Evolutionary conservation across 1,140 invertebrate species (phyloP).

Genomic region (Heliconius melpomene): DNA sequence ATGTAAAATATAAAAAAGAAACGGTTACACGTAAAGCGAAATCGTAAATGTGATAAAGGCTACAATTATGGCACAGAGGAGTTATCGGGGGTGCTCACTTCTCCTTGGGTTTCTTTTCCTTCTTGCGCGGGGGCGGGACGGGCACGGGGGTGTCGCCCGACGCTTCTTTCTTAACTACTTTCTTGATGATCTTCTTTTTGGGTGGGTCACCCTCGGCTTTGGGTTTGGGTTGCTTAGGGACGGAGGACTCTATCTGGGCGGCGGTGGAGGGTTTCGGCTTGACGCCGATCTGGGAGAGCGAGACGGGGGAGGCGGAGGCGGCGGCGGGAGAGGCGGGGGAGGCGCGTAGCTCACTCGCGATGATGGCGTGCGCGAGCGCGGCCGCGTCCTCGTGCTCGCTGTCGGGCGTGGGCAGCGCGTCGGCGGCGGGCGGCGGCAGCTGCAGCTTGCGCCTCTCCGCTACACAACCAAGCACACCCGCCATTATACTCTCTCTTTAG

Average conservation of each 20-base stretch:
- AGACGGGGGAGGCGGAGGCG: slow-evolving; percentile 74
- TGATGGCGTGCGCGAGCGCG: slow-evolving; percentile 72
- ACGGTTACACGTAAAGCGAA: slow-evolving; percentile 72
- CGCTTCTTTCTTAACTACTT: slow-evolving; percentile 71
- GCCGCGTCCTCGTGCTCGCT: slow-evolving; percentile 78
- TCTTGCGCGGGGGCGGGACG: slow-evolving; percentile 79
- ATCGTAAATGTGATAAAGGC: slow-evolving; percentile 67
- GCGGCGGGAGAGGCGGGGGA: slow-evolving; percentile 60
- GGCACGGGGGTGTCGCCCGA: slow-evolving; percentile 72
- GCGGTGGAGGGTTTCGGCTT: slow-evolving; percentile 63
- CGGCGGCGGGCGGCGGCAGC: slow-evolving; percentile 60
- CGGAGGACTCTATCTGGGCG: slow-evolving; percentile 65
- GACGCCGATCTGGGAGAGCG: slow-evolving; percentile 74
- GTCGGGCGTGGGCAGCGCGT: slow-evolving; percentile 74
- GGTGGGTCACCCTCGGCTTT: slow-evolving; percentile 51
- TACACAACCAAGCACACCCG: slow-evolving; percentile 78
- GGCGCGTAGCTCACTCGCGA: slow-evolving; percentile 71
- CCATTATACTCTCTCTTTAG: slow-evolving; percentile 77
- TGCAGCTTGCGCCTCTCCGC: slow-evolving; percentile 73
- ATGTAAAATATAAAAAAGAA: slow-evolving; percentile 57
- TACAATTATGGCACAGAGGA: slow-evolving; percentile 77
- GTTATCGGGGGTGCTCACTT: slow-evolving; percentile 62
- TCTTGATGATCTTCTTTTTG: slow-evolving; percentile 73
- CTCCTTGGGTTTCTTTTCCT: slow-evolving; percentile 81
- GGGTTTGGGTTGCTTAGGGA: slow-evolving; percentile 43